Percentiles rank a stretch among this genome's conserved stretches.
Evolutionary conservation across 2,797 vertebrate genomes (phyloP).

Genomic region (Pipistrellus pipistrellus): DNA sequence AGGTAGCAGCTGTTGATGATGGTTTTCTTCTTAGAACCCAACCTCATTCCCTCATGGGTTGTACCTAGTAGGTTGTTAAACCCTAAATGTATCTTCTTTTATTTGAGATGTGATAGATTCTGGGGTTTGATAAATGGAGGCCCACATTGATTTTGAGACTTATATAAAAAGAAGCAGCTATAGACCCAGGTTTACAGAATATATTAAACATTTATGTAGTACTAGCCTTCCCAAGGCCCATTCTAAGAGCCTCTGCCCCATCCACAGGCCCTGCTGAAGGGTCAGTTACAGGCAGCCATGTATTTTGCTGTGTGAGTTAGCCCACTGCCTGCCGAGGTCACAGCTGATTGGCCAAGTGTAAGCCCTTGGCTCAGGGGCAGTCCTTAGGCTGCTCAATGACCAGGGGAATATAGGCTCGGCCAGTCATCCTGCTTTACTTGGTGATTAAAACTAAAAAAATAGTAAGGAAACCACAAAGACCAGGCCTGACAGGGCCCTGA

Average conservation of each 20-base stretch:
- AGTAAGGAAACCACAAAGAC: neutral
- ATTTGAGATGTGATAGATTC: constrained; percentile 19
- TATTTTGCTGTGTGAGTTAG: neutral
- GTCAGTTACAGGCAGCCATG: neutral
- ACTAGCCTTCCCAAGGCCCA: neutral
- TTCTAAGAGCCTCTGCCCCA: neutral
- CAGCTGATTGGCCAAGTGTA: neutral
- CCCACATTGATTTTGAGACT: constrained; percentile 7
- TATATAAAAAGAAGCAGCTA: neutral
- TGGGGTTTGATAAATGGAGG: neutral
- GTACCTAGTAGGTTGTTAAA: neutral
- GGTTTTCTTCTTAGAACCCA: neutral
- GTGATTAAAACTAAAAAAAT: neutral
- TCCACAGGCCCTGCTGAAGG: neutral
- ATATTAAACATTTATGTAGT: neutral
- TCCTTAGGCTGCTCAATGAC: neutral
- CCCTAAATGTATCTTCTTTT: neutral
- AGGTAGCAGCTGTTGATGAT: neutral
- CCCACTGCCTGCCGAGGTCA: neutral
- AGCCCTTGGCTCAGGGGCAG: neutral
- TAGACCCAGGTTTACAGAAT: neutral
- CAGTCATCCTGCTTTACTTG: neutral
- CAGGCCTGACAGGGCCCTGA: neutral
- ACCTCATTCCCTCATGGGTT: neutral
- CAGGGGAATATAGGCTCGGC: neutral